These are phyloP conservation scores for Glyptemys insculpta DNA, from an alignment of 2,797 vertebrate genomes.

Conservation along the genomic window DNA sequence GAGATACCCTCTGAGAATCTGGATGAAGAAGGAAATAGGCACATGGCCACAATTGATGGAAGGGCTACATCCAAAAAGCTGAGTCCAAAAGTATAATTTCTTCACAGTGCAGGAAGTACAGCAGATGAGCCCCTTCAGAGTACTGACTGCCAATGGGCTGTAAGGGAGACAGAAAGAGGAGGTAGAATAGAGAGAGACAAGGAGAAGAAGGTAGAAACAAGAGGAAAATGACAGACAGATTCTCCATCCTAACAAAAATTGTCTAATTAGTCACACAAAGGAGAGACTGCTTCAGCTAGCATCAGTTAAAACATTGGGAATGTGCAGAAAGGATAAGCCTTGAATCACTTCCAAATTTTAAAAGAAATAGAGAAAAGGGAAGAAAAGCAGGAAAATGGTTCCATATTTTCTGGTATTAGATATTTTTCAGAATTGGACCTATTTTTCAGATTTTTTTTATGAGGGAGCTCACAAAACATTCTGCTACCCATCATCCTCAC, in stretches of 20 bases:
- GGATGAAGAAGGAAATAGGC: background rate
- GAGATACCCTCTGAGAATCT: background rate
- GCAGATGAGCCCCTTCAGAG: background rate
- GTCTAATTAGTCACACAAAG: background rate
- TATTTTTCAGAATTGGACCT: background rate
- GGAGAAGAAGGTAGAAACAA: slow-evolving; percentile 4
- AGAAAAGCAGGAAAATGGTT: background rate
- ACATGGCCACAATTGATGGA: background rate
- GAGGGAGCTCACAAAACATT: background rate
- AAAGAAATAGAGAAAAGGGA: background rate
- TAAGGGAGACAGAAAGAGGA: background rate
- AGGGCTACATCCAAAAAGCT: background rate
- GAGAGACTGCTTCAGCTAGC: background rate
- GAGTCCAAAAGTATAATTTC: background rate
- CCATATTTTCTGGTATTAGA: background rate
- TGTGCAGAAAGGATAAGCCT: background rate
- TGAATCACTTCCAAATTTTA: background rate
- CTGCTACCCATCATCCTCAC: background rate
- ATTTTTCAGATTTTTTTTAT: background rate
- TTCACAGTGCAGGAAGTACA: background rate
- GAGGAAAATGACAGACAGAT: background rate
- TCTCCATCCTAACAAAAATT: background rate
- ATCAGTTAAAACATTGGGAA: background rate
- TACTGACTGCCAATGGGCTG: accelerated
- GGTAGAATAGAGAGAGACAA: background rate